Evolutionary conservation across 2,888 invertebrate species (phyloP).

Genomic region (Parthenolecanium corni): DNA sequence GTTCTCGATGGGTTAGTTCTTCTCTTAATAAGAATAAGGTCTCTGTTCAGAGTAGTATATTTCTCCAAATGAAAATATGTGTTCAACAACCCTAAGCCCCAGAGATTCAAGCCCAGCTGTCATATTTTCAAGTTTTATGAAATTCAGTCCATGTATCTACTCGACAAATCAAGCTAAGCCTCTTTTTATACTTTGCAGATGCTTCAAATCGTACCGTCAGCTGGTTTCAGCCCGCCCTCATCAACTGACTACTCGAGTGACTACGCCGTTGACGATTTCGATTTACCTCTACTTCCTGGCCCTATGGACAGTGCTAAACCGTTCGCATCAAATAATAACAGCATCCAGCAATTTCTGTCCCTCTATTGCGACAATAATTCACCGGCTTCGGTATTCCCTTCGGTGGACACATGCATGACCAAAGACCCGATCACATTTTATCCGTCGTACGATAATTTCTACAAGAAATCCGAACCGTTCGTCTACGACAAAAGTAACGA

Average conservation of each 20-base stretch:
- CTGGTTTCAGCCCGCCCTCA: slow-evolving; percentile 20
- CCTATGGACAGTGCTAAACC: not conserved
- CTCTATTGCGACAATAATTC: slow-evolving; percentile 35
- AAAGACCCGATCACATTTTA: slow-evolving; percentile 22
- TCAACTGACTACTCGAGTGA: slow-evolving; percentile 20
- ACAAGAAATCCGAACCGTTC: not conserved
- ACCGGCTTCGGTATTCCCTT: slow-evolving; percentile 31
- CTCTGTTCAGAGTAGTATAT: no score
- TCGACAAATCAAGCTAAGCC: no score
- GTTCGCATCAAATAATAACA: slow-evolving; percentile 36
- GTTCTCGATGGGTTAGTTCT: no score
- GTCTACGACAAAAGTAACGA: slow-evolving; percentile 1
- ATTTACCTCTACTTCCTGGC: slow-evolving; percentile 25
- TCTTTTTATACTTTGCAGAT: slow-evolving; percentile 8
- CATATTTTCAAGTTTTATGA: no score
- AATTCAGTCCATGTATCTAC: no score
- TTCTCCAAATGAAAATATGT: no score
- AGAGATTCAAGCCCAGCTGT: no score
- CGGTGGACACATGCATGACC: slow-evolving; percentile 25
- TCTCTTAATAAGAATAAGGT: no score
- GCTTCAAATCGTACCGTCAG: slow-evolving; percentile 28
- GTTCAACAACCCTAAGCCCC: no score
- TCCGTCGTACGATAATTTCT: not conserved
- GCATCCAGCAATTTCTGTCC: slow-evolving; percentile 47
- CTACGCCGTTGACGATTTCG: slow-evolving; percentile 29